These are phyloP conservation scores for Lasioglossum lativentre DNA, from an alignment of 2,888 invertebrate species.

Conservation along the genomic window DNA sequence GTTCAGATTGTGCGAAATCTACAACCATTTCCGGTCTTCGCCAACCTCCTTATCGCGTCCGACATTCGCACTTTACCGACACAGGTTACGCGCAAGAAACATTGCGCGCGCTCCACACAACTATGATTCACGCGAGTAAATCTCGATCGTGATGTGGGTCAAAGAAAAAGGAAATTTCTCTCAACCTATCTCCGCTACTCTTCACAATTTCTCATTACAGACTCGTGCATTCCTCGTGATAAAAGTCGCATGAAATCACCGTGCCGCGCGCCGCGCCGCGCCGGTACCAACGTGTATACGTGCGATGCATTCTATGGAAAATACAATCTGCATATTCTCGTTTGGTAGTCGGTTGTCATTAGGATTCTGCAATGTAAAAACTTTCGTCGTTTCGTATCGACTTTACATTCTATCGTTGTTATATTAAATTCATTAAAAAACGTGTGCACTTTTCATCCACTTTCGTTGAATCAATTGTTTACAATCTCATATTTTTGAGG, in stretches of 20 bases:
- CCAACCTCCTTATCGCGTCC: conserved; percentile 70
- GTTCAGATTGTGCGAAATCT: conserved; percentile 60
- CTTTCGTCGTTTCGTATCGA: neutral
- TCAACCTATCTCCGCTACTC: neutral
- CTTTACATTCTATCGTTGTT: too few relatives aligned
- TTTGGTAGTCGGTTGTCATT: neutral
- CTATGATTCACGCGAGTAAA: conserved; percentile 37
- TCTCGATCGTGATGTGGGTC: neutral
- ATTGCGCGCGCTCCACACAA: conserved; percentile 6
- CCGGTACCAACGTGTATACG: too few relatives aligned
- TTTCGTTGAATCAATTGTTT: too few relatives aligned
- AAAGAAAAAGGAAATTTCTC: conserved; percentile 3
- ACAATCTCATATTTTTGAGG: too few relatives aligned
- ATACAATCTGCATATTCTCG: neutral
- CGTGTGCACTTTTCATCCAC: too few relatives aligned
- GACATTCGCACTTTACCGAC: conserved; percentile 54
- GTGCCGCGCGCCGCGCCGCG: too few relatives aligned
- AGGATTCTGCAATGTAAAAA: neutral
- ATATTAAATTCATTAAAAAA: too few relatives aligned
- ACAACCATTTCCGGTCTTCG: conserved; percentile 71
- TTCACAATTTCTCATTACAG: neutral
- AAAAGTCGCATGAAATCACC: neutral
- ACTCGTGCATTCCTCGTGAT: neutral
- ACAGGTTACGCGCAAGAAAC: conserved; percentile 31
- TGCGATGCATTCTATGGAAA: neutral